Evolutionary conservation across 2,113 vertebrate genomes (phyloP).

Genomic region (Callocephalon fimbriatum): DNA sequence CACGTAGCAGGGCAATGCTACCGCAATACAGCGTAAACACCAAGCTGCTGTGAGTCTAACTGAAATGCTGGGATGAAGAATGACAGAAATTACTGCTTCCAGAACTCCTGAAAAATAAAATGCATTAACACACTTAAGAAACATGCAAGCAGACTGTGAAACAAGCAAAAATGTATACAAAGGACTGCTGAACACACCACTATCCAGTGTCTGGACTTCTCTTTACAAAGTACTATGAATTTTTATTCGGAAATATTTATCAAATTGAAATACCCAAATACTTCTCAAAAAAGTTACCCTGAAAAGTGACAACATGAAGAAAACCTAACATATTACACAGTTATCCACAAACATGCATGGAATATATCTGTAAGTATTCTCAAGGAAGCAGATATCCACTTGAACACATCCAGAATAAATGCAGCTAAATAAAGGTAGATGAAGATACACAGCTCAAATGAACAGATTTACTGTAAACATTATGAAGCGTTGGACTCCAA

Average conservation of each 20-base stretch:
- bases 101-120: slow-evolving; percentile 82
- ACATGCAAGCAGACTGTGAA: not conserved
- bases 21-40: slow-evolving; percentile 88
- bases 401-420: not conserved
- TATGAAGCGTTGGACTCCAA: not conserved
- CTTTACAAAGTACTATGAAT: not conserved
- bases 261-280: not conserved
- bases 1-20: slow-evolving; percentile 84
- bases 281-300: not conserved
- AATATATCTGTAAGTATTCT: not conserved
- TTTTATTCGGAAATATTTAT: not conserved
- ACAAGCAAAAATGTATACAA: not conserved
- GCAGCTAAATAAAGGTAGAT: not conserved
- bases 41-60: slow-evolving; percentile 89
- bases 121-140: not conserved
- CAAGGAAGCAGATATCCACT: not conserved
- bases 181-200: not conserved
- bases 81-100: slow-evolving; percentile 85
- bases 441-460: not conserved
- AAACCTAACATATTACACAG: not conserved
- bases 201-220: not conserved
- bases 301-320: not conserved
- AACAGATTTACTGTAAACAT: not conserved
- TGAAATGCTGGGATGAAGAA: slow-evolving; percentile 82
- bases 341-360: not conserved